A percentile compares a stretch with the other conserved stretches of the same genome.
These are phyloP conservation scores for Drosophila nigritarsus DNA, from an alignment of 2,888 invertebrate genomes.

Conservation along the genomic window DNA sequence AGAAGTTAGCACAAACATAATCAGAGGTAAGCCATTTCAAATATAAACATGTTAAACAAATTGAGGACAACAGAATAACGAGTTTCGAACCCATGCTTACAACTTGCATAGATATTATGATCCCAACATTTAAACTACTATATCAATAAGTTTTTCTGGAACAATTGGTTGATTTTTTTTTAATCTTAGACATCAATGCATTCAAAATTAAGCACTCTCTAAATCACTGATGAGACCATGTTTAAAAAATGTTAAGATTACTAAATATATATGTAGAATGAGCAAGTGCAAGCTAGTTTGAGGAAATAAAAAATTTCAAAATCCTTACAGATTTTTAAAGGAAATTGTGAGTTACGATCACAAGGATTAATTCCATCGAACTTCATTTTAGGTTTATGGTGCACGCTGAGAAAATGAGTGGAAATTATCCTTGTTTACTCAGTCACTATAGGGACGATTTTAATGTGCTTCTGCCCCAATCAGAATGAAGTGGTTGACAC, in stretches of 20 bases:
- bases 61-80: neutral
- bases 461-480: neutral
- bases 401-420: neutral
- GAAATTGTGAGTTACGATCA: neutral
- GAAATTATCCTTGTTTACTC: neutral
- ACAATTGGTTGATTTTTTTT: neutral
- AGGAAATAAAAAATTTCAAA: neutral
- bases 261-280: neutral
- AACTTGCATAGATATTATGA: neutral
- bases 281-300: neutral
- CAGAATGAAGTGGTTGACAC: neutral
- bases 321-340: neutral
- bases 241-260: neutral
- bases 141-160: neutral
- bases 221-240: neutral
- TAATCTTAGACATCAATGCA: neutral
- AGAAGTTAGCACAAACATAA: constrained; percentile 25
- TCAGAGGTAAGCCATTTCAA: constrained; percentile 9
- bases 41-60: neutral
- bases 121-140: neutral
- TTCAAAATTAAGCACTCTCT: neutral
- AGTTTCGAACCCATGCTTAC: neutral
- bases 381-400: neutral
- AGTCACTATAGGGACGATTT: neutral
- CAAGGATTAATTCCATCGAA: neutral